phyloP scores from a whole-genome alignment of 2,797 vertebrate genomes.

The Manis javanica region DNA sequence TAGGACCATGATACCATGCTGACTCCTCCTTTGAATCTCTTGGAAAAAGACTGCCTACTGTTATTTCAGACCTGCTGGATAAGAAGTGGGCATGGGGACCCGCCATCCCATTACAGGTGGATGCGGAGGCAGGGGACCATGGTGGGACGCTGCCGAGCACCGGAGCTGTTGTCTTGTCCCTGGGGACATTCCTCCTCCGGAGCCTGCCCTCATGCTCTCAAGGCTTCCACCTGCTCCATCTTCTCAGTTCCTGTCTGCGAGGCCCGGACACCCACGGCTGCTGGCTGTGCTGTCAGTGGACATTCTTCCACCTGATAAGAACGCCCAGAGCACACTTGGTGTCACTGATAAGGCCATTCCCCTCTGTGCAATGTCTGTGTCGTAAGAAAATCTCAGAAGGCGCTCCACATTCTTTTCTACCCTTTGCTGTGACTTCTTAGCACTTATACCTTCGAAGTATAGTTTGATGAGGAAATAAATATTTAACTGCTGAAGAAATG shows the following conservation, averaged over 20 bases:
- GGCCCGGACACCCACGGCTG: not conserved
- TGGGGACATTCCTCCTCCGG: not conserved
- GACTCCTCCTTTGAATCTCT: not conserved
- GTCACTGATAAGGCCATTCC: not conserved
- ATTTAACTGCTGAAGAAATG: not conserved
- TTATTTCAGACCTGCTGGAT: not conserved
- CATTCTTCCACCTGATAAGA: not conserved
- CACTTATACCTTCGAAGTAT: not conserved
- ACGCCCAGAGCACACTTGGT: not conserved
- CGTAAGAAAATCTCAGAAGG: not conserved
- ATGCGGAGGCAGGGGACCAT: too few relatives aligned
- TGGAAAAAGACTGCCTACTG: not conserved
- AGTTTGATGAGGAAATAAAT: not conserved
- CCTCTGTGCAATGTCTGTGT: not conserved
- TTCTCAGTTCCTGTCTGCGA: not conserved
- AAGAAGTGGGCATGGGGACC: not conserved
- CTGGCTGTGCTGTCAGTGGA: not conserved
- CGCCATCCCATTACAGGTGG: not conserved
- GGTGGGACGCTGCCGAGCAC: not conserved
- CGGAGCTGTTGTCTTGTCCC: not conserved
- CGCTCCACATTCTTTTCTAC: accelerated
- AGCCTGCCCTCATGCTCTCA: not conserved
- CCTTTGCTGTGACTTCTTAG: not conserved
- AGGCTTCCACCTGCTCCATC: not conserved
- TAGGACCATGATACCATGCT: not conserved